phyloP scores from a whole-genome alignment of 2,113 vertebrate genomes.

The Hemiprocne comata region DNA sequence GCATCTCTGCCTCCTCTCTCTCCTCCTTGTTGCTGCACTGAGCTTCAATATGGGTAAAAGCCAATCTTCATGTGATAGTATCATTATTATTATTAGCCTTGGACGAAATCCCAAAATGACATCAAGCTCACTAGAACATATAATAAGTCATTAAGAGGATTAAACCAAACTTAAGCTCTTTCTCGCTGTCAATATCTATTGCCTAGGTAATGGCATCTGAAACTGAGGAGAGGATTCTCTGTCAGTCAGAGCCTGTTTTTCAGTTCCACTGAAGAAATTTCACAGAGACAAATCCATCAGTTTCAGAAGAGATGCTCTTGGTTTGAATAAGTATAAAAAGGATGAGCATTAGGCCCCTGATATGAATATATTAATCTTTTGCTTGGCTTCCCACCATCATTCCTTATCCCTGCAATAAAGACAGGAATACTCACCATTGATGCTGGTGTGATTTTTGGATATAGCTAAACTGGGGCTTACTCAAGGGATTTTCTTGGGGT shows the following conservation, averaged over 20 bases:
- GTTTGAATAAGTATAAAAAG: neutral
- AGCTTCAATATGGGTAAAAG: neutral
- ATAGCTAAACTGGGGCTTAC: neutral
- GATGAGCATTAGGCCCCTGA: neutral
- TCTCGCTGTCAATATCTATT: neutral
- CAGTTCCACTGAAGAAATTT: neutral
- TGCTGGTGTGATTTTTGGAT: neutral
- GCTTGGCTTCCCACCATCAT: neutral
- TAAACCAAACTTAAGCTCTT: neutral
- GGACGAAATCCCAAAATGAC: neutral
- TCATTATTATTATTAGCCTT: slow-evolving; percentile 36
- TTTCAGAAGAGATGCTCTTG: neutral
- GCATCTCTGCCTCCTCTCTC: neutral
- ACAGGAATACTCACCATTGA: no score
- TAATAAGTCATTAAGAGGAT: slow-evolving; percentile 22
- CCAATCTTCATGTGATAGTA: neutral
- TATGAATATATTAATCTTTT: neutral
- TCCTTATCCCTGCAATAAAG: neutral
- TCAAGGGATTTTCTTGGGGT: neutral
- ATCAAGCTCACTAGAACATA: slow-evolving; percentile 21
- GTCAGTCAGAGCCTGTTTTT: neutral
- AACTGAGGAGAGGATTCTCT: neutral
- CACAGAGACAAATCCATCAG: neutral
- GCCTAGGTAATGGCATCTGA: neutral
- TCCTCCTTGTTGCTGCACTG: neutral